phyloP scores from a whole-genome alignment of 2,797 vertebrate species.

The Lagocephalus sceleratus region DNA sequence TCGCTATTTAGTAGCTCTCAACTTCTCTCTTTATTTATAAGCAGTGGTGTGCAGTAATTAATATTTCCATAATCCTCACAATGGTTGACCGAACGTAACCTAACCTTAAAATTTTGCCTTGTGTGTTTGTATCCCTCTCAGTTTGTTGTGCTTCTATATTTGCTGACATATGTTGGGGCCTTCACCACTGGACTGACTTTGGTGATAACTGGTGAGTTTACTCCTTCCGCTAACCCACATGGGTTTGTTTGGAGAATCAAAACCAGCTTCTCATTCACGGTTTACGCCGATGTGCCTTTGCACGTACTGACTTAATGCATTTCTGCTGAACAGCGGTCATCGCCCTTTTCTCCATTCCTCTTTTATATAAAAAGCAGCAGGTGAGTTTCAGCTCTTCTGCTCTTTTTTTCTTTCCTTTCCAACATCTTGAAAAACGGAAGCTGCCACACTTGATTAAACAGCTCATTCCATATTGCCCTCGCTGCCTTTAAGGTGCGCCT shows the following conservation, averaged over 20 bases:
- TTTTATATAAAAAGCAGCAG: constrained; percentile 89
- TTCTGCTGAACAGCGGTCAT: constrained; percentile 79
- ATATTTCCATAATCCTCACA: no score
- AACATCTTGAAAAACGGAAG: neutral
- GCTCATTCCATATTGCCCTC: neutral
- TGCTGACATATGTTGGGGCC: constrained; percentile 85
- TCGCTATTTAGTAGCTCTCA: no score
- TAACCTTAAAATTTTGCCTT: constrained; percentile 1
- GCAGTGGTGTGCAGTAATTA: no score
- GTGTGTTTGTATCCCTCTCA: constrained; percentile 44
- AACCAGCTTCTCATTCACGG: neutral
- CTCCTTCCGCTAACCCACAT: constrained; percentile 4
- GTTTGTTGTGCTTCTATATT: constrained; percentile 86
- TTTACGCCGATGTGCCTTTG: neutral
- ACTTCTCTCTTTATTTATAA: no score
- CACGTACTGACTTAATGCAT: no score
- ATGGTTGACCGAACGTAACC: neutral
- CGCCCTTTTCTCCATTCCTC: constrained; percentile 83
- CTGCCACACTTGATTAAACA: neutral
- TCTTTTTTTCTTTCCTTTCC: neutral
- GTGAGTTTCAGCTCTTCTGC: constrained; percentile 57
- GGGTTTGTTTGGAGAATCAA: neutral
- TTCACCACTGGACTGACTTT: constrained; percentile 86
- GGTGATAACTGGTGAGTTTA: constrained; percentile 81
- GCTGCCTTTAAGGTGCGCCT: constrained; percentile 77